These are phyloP conservation scores for Tetramorium alpestre DNA, from an alignment of 1,140 invertebrate genomes.

Conservation along the genomic window DNA sequence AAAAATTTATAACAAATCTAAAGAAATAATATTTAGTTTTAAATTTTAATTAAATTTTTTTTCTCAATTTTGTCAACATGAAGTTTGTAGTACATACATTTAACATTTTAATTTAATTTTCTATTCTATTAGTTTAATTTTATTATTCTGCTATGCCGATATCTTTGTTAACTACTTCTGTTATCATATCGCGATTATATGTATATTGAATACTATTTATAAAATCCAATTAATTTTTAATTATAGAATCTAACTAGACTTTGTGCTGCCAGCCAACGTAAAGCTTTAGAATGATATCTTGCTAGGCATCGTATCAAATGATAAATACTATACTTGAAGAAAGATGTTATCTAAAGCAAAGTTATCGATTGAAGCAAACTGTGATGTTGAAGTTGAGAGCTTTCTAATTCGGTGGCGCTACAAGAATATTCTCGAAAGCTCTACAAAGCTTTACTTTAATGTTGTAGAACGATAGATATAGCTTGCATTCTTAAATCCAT, in stretches of 20 bases:
- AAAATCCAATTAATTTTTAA: not conserved
- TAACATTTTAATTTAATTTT: not conserved
- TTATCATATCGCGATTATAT: not conserved
- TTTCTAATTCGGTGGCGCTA: constrained; percentile 63
- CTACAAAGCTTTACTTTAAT: not conserved
- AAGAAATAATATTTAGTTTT: not conserved
- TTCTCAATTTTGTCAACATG: not conserved
- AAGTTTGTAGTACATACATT: not conserved
- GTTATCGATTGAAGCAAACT: constrained; percentile 48
- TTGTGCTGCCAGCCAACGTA: constrained; percentile 68
- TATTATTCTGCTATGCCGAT: not conserved
- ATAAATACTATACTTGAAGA: constrained; percentile 28
- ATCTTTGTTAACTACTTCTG: not conserved
- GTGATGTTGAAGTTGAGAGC: constrained; percentile 16
- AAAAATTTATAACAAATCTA: not conserved
- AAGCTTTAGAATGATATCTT: not conserved
- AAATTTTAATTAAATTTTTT: not conserved
- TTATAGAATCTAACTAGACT: not conserved
- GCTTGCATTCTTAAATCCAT: not conserved
- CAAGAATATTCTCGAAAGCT: constrained; percentile 21
- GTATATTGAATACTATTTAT: not conserved
- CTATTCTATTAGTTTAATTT: not conserved
- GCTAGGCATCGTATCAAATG: not conserved
- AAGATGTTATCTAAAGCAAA: not conserved
- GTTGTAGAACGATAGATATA: not conserved